A percentile compares a stretch with the other conserved stretches of the same genome.
Conservation (phyloP, 1,140 invertebrate genomes). For the Ceratosolen solmsi region DNA sequence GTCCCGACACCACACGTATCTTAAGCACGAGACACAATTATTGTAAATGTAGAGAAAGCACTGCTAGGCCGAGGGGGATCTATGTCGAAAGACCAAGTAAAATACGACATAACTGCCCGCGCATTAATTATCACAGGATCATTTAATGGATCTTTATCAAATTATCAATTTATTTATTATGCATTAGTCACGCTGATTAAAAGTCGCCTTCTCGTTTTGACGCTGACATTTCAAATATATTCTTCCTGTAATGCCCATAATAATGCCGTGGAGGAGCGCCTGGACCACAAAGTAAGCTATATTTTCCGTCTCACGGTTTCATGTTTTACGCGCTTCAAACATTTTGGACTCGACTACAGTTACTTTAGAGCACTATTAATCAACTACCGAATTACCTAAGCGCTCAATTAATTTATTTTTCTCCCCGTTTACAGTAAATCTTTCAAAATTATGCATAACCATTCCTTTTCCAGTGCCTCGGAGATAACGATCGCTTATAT, state of each 20-base stretch:
- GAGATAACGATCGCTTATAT: neutral
- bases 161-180: neutral
- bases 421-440: neutral
- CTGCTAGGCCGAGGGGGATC: too few species aligned
- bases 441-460: too few species aligned
- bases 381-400: neutral
- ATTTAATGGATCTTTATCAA: neutral
- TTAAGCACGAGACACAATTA: too few species aligned
- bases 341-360: too few species aligned
- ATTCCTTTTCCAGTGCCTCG: neutral
- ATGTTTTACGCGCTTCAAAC: neutral
- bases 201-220: neutral
- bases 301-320: neutral
- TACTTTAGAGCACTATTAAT: neutral
- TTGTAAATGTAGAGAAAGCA: too few species aligned
- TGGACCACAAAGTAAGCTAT: neutral
- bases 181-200: neutral
- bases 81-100: too few species aligned
- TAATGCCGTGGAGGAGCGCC: neutral
- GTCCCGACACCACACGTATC: too few species aligned
- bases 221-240: neutral
- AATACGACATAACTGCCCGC: too few species aligned
- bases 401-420: neutral
- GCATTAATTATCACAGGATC: too few species aligned
- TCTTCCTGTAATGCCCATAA: too few species aligned